Conservation (phyloP, 2,113 vertebrate species). For the Indicator maculatus region DNA sequence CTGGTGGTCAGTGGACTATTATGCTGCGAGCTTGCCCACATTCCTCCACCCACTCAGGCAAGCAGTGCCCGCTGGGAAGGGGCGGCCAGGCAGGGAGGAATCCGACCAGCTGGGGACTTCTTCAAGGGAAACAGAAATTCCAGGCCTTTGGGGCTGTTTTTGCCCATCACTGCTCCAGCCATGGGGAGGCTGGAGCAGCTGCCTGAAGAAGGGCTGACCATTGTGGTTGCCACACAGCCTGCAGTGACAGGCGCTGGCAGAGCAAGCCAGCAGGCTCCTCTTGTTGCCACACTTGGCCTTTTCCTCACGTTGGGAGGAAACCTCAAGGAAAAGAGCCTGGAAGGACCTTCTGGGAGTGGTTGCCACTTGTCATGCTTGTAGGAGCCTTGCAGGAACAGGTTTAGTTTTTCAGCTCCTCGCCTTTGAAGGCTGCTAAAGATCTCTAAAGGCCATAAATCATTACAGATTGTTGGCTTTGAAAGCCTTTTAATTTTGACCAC, state of each 20-base stretch:
- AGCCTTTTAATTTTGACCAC: conserved; percentile 42
- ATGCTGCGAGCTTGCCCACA: conserved; percentile 47
- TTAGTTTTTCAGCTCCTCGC: not conserved
- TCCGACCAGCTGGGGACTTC: conserved; percentile 24
- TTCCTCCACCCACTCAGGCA: conserved; percentile 70
- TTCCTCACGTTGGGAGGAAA: conserved; percentile 7
- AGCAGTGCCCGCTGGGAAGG: conserved; percentile 56
- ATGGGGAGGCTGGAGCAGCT: not conserved
- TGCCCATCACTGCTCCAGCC: not conserved
- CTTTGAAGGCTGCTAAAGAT: not conserved
- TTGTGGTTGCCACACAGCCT: conserved; percentile 29
- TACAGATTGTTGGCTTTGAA: not conserved
- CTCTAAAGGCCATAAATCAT: conserved; percentile 18
- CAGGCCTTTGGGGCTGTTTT: conserved; percentile 43
- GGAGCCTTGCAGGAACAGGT: conserved; percentile 23
- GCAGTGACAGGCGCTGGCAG: conserved; percentile 19
- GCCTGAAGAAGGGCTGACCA: not conserved
- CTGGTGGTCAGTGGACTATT: conserved; percentile 67
- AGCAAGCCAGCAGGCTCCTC: conserved; percentile 1
- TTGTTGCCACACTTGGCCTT: not conserved
- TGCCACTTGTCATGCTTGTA: conserved; percentile 33
- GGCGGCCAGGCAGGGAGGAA: conserved; percentile 34
- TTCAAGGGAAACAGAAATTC: conserved; percentile 52
- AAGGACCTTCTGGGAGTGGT: not conserved
- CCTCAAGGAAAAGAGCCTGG: conserved; percentile 7